Evolutionary conservation across 1,140 invertebrate genomes (phyloP).

Genomic region (Tetragnatha versicolor): DNA sequence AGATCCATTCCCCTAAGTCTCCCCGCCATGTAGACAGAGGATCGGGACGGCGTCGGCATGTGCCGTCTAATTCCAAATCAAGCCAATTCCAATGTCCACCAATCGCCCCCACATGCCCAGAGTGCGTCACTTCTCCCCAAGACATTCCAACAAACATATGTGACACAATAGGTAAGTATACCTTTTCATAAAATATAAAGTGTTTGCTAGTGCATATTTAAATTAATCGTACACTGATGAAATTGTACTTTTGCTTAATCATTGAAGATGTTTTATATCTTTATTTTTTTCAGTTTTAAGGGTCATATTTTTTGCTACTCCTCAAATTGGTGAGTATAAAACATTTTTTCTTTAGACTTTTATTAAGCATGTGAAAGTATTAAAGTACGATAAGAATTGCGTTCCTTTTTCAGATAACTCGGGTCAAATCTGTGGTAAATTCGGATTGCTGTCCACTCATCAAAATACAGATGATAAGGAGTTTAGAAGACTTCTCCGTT

Average conservation of each 20-base stretch:
- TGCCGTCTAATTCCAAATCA: neutral
- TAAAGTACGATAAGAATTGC: too few relatives aligned
- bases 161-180: neutral
- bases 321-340: neutral
- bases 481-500: neutral
- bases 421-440: neutral
- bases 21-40: too few relatives aligned
- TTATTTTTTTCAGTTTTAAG: neutral
- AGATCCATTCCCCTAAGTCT: neutral
- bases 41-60: neutral
- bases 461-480: neutral
- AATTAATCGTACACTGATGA: neutral
- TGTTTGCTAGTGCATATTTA: neutral
- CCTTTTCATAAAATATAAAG: neutral
- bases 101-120: neutral
- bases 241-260: neutral
- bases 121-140: neutral
- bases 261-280: neutral
- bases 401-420: neutral
- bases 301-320: neutral
- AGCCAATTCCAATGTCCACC: neutral
- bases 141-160: neutral
- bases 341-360: neutral
- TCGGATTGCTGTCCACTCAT: neutral
- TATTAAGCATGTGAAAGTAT: neutral